Base-by-base conservation (phyloP, 2,888 invertebrate genomes). In the Chalcosyrphus nemorum region DNA sequence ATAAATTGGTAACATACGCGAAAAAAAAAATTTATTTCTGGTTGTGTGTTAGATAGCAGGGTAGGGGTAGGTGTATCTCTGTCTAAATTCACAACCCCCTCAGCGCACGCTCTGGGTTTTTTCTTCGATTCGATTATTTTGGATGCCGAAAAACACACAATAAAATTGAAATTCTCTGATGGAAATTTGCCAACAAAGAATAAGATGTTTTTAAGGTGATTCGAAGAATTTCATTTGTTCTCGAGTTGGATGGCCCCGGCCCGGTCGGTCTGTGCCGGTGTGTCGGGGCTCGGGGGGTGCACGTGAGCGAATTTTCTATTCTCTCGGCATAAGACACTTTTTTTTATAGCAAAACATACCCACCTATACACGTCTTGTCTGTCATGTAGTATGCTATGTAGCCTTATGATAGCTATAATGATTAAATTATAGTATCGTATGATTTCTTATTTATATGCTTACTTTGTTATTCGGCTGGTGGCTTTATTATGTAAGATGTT, bases 401-500 rank as follows among this genome's bases (percentile, higher is more conserved):
- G 47, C 27, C 43, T 56, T 61, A 24, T 24, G 71, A 78, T 54
- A 41, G 71, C 56, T 71, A 61, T 71, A 61, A 68, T 50, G 75
- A 81, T 76, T 66, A 59, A 68, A 57, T 50, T 63, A 41, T 65
- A 52, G 50, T 63, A 71, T 81, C 81, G 81, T 71, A 76, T 81
- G 76, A 77, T 82, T 71, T 82, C 1, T 77, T 77, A 65, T 32
- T 57, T 75, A 75, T 81, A 50, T 7, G 54, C 41, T n/a, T 65
- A 50, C 43, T 59, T 76, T 81, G 63, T 74, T 56, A 43, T 24
- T 68, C 41, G 54, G 47, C 13, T 17, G 29, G 41, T 29, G n/a
- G n/a, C n/a, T n/a, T 24, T 57, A 65, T 81, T 81, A 71, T 76
- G 76, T 81, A 81, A 81, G 57, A 57, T 38, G 50, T 70, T 70